Conservation (phyloP, 2,113 vertebrate genomes). For the Apodemus speciosus region DNA sequence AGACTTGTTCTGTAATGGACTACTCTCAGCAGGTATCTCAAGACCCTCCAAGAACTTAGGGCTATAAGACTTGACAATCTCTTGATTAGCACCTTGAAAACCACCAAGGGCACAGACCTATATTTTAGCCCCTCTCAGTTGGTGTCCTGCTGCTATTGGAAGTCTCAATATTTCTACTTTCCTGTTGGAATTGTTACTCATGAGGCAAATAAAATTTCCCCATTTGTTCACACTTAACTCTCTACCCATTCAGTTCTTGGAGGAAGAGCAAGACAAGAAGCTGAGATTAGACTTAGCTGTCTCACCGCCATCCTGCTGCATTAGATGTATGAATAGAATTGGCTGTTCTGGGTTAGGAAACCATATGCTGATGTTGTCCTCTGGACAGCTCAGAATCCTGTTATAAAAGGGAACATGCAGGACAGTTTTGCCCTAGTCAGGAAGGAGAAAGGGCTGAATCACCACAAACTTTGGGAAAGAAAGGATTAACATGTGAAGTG, state of each 20-base stretch:
- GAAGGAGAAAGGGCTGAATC: background rate
- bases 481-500: no score
- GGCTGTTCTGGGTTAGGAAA: background rate
- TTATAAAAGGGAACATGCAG: accelerated
- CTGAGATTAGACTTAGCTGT: background rate
- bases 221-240: background rate
- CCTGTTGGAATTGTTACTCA: background rate
- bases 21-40: background rate
- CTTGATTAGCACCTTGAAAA: background rate
- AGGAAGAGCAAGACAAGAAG: background rate
- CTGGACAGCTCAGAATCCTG: background rate
- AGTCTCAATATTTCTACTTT: background rate
- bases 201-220: background rate
- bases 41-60: background rate
- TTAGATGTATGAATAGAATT: accelerated
- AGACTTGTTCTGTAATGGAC: background rate
- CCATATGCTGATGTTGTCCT: background rate
- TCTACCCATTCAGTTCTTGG: background rate
- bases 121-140: background rate
- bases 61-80: background rate
- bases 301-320: background rate
- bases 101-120: background rate
- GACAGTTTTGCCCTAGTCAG: background rate
- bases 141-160: background rate
- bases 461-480: background rate